Conservation (phyloP, 1,140 invertebrate genomes). For the Anastatus disparis region DNA sequence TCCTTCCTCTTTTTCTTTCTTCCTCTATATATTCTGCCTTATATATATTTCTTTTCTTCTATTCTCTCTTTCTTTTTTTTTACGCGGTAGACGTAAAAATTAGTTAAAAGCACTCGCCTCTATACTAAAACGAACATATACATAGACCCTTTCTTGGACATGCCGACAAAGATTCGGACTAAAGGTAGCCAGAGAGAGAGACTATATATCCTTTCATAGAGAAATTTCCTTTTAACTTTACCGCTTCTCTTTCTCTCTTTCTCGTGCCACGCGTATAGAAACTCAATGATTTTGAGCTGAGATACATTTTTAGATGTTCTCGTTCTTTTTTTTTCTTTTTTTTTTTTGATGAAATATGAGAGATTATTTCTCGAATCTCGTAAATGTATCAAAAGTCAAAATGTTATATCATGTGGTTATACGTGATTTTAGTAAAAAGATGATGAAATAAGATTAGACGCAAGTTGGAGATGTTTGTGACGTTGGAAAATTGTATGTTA, state of each 20-base stretch:
- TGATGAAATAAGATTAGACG: background rate
- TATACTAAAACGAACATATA: background rate
- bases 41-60: background rate
- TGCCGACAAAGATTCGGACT: conserved; percentile 60
- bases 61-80: conserved; percentile 1
- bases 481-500: background rate
- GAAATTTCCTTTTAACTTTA: conserved; percentile 61
- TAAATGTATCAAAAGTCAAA: conserved; percentile 26
- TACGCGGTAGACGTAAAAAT: conserved; percentile 37
- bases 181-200: conserved; percentile 52
- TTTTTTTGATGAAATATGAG: conserved; percentile 10
- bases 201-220: conserved; percentile 56
- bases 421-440: too few species aligned
- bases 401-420: conserved; percentile 8
- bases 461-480: background rate
- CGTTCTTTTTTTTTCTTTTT: background rate
- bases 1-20: conserved; percentile 3
- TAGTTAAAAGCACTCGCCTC: conserved; percentile 30
- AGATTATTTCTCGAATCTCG: conserved; percentile 31
- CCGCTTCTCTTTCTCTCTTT: conserved; percentile 50
- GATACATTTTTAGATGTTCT: conserved; percentile 12
- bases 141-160: conserved; percentile 36
- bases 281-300: conserved; percentile 27
- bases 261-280: background rate
- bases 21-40: background rate